Conservation (phyloP, 1,140 invertebrate species). For the Nephila pilipes region DNA sequence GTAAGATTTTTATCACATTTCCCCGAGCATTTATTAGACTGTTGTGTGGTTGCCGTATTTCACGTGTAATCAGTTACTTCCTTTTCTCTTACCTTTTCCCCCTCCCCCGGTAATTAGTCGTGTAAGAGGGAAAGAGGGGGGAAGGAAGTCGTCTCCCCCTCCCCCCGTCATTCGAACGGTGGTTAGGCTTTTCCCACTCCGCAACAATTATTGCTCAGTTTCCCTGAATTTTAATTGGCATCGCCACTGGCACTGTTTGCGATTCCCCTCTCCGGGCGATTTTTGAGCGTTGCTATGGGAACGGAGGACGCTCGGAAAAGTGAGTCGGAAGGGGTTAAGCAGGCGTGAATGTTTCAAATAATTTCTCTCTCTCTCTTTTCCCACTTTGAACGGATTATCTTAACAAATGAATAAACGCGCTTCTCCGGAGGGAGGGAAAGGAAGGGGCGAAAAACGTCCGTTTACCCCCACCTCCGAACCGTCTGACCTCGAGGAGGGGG, state of each 20-base stretch:
- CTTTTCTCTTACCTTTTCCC: neutral
- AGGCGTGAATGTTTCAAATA: slow-evolving; percentile 35
- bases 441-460: neutral
- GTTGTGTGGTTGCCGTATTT: slow-evolving; percentile 52
- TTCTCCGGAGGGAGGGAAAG: neutral
- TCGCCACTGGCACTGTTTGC: slow-evolving; percentile 22
- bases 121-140: neutral
- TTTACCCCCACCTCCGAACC: too few relatives aligned
- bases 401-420: slow-evolving; percentile 30
- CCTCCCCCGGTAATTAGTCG: neutral
- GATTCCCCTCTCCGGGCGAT: slow-evolving; percentile 12
- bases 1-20: slow-evolving; percentile 60
- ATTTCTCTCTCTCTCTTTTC: neutral
- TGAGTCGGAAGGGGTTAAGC: slow-evolving; percentile 45
- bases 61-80: slow-evolving; percentile 38
- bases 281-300: slow-evolving; percentile 25
- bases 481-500: too few relatives aligned
- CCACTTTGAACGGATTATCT: slow-evolving; percentile 38
- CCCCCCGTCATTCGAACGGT: neutral
- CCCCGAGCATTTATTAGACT: slow-evolving; percentile 50
- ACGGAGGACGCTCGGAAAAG: neutral
- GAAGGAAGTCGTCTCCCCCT: neutral
- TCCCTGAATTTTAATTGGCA: slow-evolving; percentile 54
- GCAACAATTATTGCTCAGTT: slow-evolving; percentile 51
- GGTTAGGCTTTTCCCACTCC: slow-evolving; percentile 30